Conservation (phyloP, 2,888 invertebrate species). For the Aphodius granarius region DNA sequence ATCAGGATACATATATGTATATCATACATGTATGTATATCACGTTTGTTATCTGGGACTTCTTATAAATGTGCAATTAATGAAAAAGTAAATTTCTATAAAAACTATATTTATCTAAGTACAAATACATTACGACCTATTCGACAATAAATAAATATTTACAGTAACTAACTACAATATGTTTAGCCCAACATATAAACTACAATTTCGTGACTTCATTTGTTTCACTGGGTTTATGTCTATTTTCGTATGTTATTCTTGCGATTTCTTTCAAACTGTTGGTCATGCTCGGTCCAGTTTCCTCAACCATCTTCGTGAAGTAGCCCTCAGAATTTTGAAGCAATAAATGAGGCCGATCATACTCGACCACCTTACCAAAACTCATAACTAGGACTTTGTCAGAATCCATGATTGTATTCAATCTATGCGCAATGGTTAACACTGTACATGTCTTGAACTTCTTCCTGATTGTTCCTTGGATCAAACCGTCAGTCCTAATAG, state of each 20-base stretch:
- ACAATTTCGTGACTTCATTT: background rate
- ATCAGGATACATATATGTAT: no score
- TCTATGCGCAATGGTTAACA: slow-evolving; percentile 80
- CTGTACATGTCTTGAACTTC: slow-evolving; percentile 76
- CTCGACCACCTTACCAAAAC: slow-evolving; percentile 74
- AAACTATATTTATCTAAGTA: background rate
- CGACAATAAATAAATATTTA: background rate
- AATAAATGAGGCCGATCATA: slow-evolving; percentile 75
- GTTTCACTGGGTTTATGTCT: slow-evolving; percentile 34
- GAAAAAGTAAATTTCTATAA: background rate
- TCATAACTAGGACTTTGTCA: slow-evolving; percentile 79
- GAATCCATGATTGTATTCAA: slow-evolving; percentile 84
- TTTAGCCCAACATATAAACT: background rate
- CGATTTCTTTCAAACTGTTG: slow-evolving; percentile 28
- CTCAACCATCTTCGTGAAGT: slow-evolving; percentile 67
- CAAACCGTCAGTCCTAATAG: slow-evolving; percentile 74
- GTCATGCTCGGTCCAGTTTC: slow-evolving; percentile 62
- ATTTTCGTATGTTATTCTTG: slow-evolving; percentile 43
- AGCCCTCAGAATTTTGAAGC: slow-evolving; percentile 58
- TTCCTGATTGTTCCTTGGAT: slow-evolving; percentile 76
- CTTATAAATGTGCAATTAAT: no score
- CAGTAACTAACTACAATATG: background rate
- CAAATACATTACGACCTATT: background rate
- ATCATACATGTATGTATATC: no score
- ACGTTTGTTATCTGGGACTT: no score